Base-by-base conservation (phyloP, 1,140 invertebrate genomes). In the Epicauta chinensis region DNA sequence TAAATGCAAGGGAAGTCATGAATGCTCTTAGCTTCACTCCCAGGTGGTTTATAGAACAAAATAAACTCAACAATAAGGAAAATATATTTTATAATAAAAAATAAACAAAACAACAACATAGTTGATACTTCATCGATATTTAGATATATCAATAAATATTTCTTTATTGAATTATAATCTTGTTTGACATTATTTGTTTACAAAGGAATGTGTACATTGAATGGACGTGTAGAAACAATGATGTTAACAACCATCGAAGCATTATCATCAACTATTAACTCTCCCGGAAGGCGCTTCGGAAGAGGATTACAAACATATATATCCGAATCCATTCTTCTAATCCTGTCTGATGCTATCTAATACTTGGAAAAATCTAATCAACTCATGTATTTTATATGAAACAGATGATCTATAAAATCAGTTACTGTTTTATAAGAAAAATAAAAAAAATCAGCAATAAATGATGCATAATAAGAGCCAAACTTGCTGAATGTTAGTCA, bases 211-310 rank as follows among this genome's bases (percentile, higher is more conserved):
- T 16, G 16, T 23, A 16, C 40, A n/a, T n/a, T n/a, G n/a, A 46
- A 46, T 46, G 41, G 40, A 35, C 50, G 50, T 42, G 46, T 53
- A 53, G 51, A 42, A 53, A 53, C 45, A 53, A 44, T 42, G 51
- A 42, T 53, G 45, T 53, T 53, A 23, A 23, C 23, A 53, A 39
- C 51, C 30, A 30, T 17, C 51, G 37, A 36, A 36, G 51, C 42
- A 53, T 53, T 53, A 53, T 23, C 51, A 53, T 53, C 42, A 53
- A 53, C 42, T 53, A 53, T 53, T 53, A 53, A 53, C 42, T 43
- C 42, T 36, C 16, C 34, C 51, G 51, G 51, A 53, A 53, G 51
- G 43, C 51, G 37, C 42, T 44, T 53, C 51, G 36, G 44, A 46
- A 46, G 43, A 43, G 43, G 36, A 53, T 53, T 53, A 53, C 36